These are phyloP conservation scores for Corvus cornix DNA, from an alignment of 2,113 vertebrate species.

Conservation along the genomic window DNA sequence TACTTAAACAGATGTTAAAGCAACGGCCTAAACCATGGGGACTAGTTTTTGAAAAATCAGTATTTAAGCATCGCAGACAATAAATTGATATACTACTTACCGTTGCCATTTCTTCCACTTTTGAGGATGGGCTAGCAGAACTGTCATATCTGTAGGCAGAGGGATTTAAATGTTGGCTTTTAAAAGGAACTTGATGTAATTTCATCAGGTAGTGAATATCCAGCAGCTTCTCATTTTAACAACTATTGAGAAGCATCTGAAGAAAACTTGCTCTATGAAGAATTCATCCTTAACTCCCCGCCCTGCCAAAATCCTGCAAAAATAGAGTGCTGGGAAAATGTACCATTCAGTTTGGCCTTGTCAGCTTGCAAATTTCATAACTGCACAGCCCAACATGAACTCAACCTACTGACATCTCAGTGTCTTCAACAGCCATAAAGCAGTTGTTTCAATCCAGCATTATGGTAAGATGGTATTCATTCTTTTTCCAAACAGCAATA, in stretches of 20 bases:
- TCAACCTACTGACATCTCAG: neutral
- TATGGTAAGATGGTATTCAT: neutral
- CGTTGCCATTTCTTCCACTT: conserved; percentile 52
- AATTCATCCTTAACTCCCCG: neutral
- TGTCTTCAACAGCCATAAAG: neutral
- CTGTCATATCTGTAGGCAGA: conserved; percentile 62
- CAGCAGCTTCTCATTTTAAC: neutral
- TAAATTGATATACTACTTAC: conserved; percentile 50
- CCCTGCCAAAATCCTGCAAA: neutral
- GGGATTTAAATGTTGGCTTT: conserved; percentile 48
- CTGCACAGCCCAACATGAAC: neutral
- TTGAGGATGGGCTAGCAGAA: neutral
- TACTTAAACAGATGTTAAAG: neutral
- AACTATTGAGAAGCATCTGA: neutral
- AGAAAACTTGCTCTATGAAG: neutral
- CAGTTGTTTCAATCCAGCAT: neutral
- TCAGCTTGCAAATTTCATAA: neutral
- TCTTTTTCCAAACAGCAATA: neutral
- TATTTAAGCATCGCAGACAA: neutral
- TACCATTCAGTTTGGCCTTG: neutral
- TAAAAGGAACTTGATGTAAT: neutral
- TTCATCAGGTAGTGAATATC: neutral
- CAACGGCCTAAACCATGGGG: neutral
- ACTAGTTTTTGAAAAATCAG: neutral
- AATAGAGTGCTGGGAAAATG: neutral